Conservation (phyloP, 2,113 vertebrate species). For the Sinocyclocheilus maitianheensis region DNA sequence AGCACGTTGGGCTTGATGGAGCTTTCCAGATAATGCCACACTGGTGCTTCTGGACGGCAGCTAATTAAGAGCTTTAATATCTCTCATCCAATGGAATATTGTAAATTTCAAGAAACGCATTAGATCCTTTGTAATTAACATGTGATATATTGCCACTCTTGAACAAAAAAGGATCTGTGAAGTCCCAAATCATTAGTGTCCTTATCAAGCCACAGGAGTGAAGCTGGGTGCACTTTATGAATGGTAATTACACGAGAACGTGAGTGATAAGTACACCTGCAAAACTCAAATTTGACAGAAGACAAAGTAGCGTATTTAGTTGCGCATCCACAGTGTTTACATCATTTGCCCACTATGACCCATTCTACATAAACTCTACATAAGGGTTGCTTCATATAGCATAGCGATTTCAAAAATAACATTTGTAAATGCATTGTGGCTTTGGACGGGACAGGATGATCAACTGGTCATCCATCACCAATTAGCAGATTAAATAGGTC, state of each 20-base stretch:
- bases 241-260: constrained; percentile 62
- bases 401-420: background rate
- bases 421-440: background rate
- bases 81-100: constrained; percentile 59
- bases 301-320: constrained; percentile 54
- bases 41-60: constrained; percentile 57
- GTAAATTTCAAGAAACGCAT: constrained; percentile 67
- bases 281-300: constrained; percentile 53
- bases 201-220: constrained; percentile 64
- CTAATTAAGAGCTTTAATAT: constrained; percentile 61
- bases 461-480: background rate
- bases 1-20: constrained; percentile 52
- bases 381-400: background rate
- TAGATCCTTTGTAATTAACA: constrained; percentile 66
- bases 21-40: constrained; percentile 57
- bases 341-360: background rate
- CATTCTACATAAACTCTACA: background rate
- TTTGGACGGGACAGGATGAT: background rate
- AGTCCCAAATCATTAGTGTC: constrained; percentile 66
- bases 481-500: background rate
- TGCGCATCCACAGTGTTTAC: constrained; percentile 18
- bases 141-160: constrained; percentile 58
- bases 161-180: constrained; percentile 25
- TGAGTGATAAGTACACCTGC: constrained; percentile 29
- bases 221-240: constrained; percentile 55